Base-by-base conservation (phyloP, 2,888 invertebrate genomes). In the Dinocampus coccinellae region DNA sequence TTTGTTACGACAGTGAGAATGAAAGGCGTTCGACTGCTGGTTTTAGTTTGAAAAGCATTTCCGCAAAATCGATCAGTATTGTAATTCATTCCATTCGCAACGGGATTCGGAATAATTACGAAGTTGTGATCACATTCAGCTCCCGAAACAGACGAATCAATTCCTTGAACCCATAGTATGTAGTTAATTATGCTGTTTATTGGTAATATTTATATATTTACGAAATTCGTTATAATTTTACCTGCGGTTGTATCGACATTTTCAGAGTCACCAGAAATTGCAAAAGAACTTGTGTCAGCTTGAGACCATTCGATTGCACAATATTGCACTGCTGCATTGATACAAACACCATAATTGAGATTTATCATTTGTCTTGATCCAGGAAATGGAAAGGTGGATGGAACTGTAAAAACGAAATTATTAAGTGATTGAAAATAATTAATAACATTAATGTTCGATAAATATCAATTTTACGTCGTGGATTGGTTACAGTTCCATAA, bases 311-410 rank as follows among this genome's bases (percentile, higher is more conserved):
- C 91, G 71, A 95, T 94, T 26, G 90, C 89, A 81, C 95, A 95
- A 83, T 90, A 92, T 11, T 93, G 94, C 0, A 92, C 90, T 63
- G 90, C 91, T 91, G 92, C 92, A 80, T 92, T 89, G 22, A 95
- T 90, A 79, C 95, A 95, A 65, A 94, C 92, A 3, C 95, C 95
- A 82, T 95, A 95, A 85, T 92, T 92, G 75, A 92, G 88, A 83
- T 92, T 92, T 1, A 90, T 92, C 70, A 95, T 88, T 85, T 95
- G 92, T 34, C 95, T 88, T 0, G 94, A 93, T 1, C 94, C 94
- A 3, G 66, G 66, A 10, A 63, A 16, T 10, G 53, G 57, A 4
- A 39, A 22, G 1, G 69, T 47, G 39, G 74, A 66, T 61, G 62
- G 66, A 62, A 75, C 71, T 75, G 53, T 61, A 33, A 10, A 11